phyloP scores from a whole-genome alignment of 2,888 invertebrate genomes.

The Plagodis dolabraria region DNA sequence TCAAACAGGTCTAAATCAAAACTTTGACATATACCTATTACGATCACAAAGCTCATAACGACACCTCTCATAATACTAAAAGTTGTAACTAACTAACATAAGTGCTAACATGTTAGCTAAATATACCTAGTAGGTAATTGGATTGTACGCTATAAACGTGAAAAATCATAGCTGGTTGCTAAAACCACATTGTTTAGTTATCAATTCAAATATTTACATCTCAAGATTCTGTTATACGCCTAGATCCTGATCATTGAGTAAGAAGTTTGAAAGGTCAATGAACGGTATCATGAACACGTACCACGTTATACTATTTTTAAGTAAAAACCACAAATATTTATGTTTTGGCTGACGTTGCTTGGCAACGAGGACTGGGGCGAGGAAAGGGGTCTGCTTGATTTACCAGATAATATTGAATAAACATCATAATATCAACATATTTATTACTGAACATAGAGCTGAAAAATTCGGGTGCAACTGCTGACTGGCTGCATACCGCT shows the following conservation, averaged over 20 bases:
- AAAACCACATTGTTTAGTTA: constrained; percentile 21
- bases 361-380: constrained; percentile 43
- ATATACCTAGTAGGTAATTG: no score
- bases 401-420: no score
- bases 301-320: constrained; percentile 32
- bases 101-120: no score
- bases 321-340: constrained; percentile 50
- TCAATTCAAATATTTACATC: constrained; percentile 24
- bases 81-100: no score
- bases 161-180: constrained; percentile 11
- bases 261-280: constrained; percentile 40
- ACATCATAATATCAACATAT: no score
- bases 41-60: no score
- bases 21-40: no score
- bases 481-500: no score
- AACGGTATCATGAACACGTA: constrained; percentile 14
- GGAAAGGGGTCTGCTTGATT: background rate
- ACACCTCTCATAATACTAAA: no score
- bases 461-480: no score
- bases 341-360: constrained; percentile 50
- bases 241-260: constrained; percentile 14
- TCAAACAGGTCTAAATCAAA: background rate
- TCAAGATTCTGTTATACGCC: constrained; percentile 20
- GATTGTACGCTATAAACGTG: no score
- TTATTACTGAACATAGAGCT: no score